phyloP scores from a whole-genome alignment of 2,113 vertebrate genomes.

The Centrocercus urophasianus region DNA sequence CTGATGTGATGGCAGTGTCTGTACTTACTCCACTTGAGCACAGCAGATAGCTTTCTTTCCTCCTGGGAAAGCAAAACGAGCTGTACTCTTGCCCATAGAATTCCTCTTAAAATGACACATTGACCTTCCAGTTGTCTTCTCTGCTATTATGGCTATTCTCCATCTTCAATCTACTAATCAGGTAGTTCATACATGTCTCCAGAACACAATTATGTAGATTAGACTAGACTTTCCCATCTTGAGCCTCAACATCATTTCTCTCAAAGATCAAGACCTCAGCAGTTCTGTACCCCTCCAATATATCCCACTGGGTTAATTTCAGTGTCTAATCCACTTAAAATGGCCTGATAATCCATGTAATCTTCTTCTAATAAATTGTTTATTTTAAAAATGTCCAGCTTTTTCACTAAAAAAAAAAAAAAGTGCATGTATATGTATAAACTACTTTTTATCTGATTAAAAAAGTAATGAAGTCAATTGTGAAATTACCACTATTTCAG shows the following conservation, averaged over 20 bases:
- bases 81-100: not conserved
- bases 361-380: not conserved
- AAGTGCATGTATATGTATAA: too few species aligned
- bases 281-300: not conserved
- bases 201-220: not conserved
- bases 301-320: not conserved
- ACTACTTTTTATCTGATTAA: not conserved
- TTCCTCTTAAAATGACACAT: not conserved
- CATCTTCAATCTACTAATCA: not conserved
- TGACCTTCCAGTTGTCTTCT: rapidly evolving
- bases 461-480: not conserved
- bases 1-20: not conserved
- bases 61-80: not conserved
- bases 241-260: not conserved
- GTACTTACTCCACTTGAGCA: not conserved
- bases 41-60: not conserved
- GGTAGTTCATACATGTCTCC: not conserved
- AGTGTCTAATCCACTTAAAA: not conserved
- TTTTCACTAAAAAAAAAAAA: not conserved
- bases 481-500: not conserved
- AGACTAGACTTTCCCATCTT: not conserved
- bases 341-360: rapidly evolving
- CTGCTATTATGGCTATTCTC: not conserved
- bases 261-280: rapidly evolving
- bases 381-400: not conserved